These are phyloP conservation scores for Ceryle rudis DNA, from an alignment of 2,797 vertebrate genomes.

Conservation along the genomic window DNA sequence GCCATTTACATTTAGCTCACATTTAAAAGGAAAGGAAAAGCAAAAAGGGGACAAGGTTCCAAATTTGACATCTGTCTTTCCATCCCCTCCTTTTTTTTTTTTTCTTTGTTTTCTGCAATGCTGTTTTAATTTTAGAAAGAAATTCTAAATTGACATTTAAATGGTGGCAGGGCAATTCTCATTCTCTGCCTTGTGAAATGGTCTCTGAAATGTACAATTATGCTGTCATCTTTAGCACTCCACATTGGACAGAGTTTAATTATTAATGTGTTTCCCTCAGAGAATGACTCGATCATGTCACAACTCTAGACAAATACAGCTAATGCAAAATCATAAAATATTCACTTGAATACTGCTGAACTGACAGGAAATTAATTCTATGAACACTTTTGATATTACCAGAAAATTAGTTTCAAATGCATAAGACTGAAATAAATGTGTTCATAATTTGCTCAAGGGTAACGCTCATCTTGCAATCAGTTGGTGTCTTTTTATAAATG, in stretches of 20 bases:
- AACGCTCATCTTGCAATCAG: slow-evolving; percentile 84
- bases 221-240: slow-evolving; percentile 88
- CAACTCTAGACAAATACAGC: slow-evolving; percentile 95
- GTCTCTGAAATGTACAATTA: slow-evolving; percentile 86
- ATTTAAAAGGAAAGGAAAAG: slow-evolving; percentile 61
- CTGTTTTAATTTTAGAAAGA: slow-evolving; percentile 78
- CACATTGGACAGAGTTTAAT: slow-evolving; percentile 92
- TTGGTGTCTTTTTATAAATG: slow-evolving; percentile 84
- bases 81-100: neutral
- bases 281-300: slow-evolving; percentile 92
- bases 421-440: slow-evolving; percentile 87
- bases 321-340: slow-evolving; percentile 97
- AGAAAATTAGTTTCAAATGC: slow-evolving; percentile 89
- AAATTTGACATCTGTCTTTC: slow-evolving; percentile 60
- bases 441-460: slow-evolving; percentile 88
- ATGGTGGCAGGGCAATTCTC: slow-evolving; percentile 81
- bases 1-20: slow-evolving; percentile 65
- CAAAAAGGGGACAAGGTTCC: slow-evolving; percentile 53
- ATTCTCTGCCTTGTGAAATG: slow-evolving; percentile 77
- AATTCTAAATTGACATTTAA: slow-evolving; percentile 84
- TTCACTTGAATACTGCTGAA: slow-evolving; percentile 90
- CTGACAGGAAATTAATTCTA: slow-evolving; percentile 91
- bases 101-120: slow-evolving; percentile 44
- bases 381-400: slow-evolving; percentile 88
- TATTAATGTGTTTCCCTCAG: slow-evolving; percentile 94